Percentiles rank a stretch among this genome's conserved stretches.
Conservation (phyloP, 2,113 vertebrate genomes). For the Colius striatus region DNA sequence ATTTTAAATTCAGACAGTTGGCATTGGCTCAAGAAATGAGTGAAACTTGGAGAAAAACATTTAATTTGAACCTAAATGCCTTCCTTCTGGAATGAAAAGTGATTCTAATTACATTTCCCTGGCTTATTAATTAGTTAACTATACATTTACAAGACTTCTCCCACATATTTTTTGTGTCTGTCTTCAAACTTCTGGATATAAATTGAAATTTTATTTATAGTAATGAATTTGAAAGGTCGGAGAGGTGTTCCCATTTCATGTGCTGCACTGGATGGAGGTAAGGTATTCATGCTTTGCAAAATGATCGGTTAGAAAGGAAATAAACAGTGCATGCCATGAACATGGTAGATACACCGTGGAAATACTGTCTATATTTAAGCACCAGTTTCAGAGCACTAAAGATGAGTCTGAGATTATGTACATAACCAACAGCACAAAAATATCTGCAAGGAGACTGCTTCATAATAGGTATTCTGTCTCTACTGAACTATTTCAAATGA, state of each 20-base stretch:
- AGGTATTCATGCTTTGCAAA: background rate
- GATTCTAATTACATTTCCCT: background rate
- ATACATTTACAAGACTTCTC: background rate
- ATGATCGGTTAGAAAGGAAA: background rate
- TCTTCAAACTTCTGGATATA: background rate
- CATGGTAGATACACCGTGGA: background rate
- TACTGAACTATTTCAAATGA: slow-evolving; percentile 30
- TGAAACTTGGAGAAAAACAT: background rate
- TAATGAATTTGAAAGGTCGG: background rate
- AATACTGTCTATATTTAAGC: background rate
- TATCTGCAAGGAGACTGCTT: background rate
- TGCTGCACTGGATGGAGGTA: background rate
- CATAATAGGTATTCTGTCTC: background rate
- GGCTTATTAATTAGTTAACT: background rate
- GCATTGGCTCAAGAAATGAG: background rate
- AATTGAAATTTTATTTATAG: background rate
- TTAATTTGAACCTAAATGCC: background rate
- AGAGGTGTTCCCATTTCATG: background rate
- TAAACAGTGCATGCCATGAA: background rate
- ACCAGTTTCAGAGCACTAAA: background rate
- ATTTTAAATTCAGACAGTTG: slow-evolving; percentile 21
- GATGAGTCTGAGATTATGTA: background rate
- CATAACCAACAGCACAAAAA: background rate
- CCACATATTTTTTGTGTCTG: background rate
- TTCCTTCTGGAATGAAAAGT: background rate